phyloP scores from a whole-genome alignment of 2,797 vertebrate species.

The Enteromius radiatus region DNA sequence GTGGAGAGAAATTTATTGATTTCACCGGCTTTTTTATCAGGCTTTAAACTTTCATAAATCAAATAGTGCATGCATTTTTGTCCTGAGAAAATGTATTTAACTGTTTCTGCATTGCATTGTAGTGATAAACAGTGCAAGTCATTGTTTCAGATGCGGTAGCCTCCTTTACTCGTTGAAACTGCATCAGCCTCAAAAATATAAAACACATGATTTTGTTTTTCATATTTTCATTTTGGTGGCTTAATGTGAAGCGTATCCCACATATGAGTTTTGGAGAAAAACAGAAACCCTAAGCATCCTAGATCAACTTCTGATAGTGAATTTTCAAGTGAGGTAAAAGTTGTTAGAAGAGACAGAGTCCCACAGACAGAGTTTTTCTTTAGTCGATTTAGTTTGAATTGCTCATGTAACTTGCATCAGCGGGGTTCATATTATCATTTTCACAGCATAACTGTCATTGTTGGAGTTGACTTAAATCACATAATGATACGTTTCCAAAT shows the following conservation, averaged over 20 bases:
- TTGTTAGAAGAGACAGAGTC: not conserved
- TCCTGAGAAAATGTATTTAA: not conserved
- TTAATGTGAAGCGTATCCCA: conserved; percentile 12
- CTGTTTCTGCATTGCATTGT: not conserved
- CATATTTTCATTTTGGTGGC: conserved; percentile 14
- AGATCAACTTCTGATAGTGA: conserved; percentile 2
- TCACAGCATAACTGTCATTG: not conserved
- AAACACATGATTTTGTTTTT: not conserved
- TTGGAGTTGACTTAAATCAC: not conserved
- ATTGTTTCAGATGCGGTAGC: not conserved
- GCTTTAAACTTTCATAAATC: not conserved
- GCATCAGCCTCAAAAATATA: conserved; percentile 7
- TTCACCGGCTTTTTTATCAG: not conserved
- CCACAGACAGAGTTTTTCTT: not conserved
- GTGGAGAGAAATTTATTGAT: not conserved
- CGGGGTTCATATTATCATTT: not conserved
- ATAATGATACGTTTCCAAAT: not conserved
- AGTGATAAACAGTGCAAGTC: not conserved
- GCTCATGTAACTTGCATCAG: not conserved
- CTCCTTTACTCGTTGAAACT: not conserved
- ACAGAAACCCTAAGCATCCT: not conserved
- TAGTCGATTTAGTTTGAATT: not conserved
- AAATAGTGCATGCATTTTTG: not conserved
- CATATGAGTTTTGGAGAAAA: conserved; percentile 19
- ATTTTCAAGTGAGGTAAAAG: not conserved